These are phyloP conservation scores for Drosophila subpulchrella DNA, from an alignment of 1,140 invertebrate species.

Conservation along the genomic window DNA sequence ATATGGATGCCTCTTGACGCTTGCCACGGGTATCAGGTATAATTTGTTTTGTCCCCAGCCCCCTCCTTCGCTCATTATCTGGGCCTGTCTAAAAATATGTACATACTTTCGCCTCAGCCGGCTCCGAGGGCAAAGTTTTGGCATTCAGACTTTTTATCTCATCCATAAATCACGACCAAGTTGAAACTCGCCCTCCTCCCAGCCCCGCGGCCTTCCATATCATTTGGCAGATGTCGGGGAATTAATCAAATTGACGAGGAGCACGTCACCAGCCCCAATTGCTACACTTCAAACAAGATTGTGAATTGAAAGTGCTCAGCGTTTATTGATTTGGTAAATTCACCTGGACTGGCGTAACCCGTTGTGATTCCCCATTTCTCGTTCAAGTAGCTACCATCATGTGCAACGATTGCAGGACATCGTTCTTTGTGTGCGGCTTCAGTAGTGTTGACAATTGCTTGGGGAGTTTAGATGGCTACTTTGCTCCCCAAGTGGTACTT, in stretches of 20 bases:
- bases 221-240: conserved; percentile 30
- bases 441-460: neutral
- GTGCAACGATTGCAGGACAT: neutral
- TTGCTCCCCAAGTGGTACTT: too few species aligned
- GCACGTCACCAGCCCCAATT: conserved; percentile 41
- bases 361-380: neutral
- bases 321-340: neutral
- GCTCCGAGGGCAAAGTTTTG: conserved; percentile 46
- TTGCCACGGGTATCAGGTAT: conserved; percentile 38
- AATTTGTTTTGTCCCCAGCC: conserved; percentile 50
- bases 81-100: conserved; percentile 43
- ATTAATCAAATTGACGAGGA: conserved; percentile 55
- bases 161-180: conserved; percentile 69
- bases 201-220: conserved; percentile 16
- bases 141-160: conserved; percentile 70
- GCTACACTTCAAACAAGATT: conserved; percentile 29
- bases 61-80: conserved; percentile 25
- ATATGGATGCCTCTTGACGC: conserved; percentile 54
- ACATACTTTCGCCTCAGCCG: conserved; percentile 38
- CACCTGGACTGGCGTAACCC: conserved; percentile 1
- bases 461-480: neutral
- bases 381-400: neutral
- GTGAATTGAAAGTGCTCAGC: conserved; percentile 8
- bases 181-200: conserved; percentile 16
- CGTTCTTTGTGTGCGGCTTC: neutral